A percentile compares a stretch with the other conserved stretches of the same genome.
phyloP scores from a whole-genome alignment of 2,797 vertebrate species.

The Sebastes iracundus region DNA sequence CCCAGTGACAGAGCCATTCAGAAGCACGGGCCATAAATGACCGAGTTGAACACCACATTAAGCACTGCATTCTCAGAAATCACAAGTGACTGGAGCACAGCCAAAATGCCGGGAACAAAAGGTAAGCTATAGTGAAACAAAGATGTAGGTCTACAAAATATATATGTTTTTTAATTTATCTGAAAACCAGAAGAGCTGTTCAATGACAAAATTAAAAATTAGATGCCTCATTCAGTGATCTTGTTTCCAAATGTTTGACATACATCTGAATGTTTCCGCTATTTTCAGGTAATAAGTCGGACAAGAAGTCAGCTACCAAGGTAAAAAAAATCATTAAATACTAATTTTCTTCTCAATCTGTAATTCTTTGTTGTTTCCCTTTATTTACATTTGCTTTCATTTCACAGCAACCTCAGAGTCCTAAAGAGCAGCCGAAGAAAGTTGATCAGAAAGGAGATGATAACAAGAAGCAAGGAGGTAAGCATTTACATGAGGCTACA shows the following conservation, averaged over 20 bases:
- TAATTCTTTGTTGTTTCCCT: background rate
- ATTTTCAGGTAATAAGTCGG: slow-evolving; percentile 84
- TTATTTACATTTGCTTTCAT: slow-evolving; percentile 9
- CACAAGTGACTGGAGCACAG: slow-evolving; percentile 69
- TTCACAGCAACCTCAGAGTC: slow-evolving; percentile 84
- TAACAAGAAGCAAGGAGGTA: slow-evolving; percentile 88
- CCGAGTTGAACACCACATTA: slow-evolving; percentile 62
- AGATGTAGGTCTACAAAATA: background rate
- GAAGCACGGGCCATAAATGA: slow-evolving; percentile 82
- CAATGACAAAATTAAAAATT: background rate
- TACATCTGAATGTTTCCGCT: slow-evolving; percentile 2
- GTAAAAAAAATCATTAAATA: slow-evolving; percentile 57
- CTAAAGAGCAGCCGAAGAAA: slow-evolving; percentile 88
- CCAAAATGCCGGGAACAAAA: slow-evolving; percentile 87
- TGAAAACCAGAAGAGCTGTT: background rate
- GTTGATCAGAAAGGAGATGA: slow-evolving; percentile 88
- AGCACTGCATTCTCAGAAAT: slow-evolving; percentile 75
- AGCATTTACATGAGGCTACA: slow-evolving; percentile 47
- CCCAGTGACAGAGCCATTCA: slow-evolving; percentile 77
- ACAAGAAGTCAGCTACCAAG: slow-evolving; percentile 88
- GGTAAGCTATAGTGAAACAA: slow-evolving; percentile 55
- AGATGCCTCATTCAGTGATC: background rate
- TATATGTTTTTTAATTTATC: background rate
- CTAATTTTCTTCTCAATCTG: background rate
- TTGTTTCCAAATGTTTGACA: slow-evolving; percentile 13